These are phyloP conservation scores for Cheumatopsyche charites DNA, from an alignment of 1,140 invertebrate genomes.

Conservation along the genomic window DNA sequence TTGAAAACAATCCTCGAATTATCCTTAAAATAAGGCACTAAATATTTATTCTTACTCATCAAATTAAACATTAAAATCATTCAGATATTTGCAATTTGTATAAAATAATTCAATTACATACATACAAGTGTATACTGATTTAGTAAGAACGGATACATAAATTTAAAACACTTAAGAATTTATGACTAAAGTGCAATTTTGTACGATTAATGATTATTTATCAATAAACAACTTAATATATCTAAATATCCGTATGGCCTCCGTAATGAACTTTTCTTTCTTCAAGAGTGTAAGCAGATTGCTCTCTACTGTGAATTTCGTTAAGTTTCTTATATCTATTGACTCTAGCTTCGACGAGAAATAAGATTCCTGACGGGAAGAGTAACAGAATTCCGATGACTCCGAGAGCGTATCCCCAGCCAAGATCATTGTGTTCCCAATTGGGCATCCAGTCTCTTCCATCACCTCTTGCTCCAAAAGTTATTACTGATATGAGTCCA, in stretches of 20 bases:
- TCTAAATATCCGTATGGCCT: constrained; percentile 65
- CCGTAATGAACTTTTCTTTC: constrained; percentile 59
- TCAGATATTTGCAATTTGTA: too few species aligned
- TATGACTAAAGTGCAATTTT: too few species aligned
- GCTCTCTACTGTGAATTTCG: constrained; percentile 67
- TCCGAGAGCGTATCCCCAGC: constrained; percentile 91
- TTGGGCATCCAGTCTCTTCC: constrained; percentile 95
- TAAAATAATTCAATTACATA: too few species aligned
- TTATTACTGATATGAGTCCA: constrained; percentile 68
- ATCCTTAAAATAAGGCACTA: too few species aligned
- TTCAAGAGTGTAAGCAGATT: constrained; percentile 66
- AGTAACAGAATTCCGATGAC: constrained; percentile 77
- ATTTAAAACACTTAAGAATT: too few species aligned
- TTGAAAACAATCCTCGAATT: too few species aligned
- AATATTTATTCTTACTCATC: too few species aligned
- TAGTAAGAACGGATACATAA: too few species aligned
- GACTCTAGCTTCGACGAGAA: constrained; percentile 81
- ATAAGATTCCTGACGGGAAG: constrained; percentile 75
- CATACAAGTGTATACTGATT: too few species aligned
- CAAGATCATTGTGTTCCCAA: constrained; percentile 94
- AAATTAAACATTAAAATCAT: too few species aligned
- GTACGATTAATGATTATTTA: too few species aligned
- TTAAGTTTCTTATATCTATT: constrained; percentile 73
- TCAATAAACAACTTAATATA: too few species aligned
- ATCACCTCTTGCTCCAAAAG: constrained; percentile 88